Base-by-base conservation (phyloP, 2,888 invertebrate species). In the Plemyria rubiginata region DNA sequence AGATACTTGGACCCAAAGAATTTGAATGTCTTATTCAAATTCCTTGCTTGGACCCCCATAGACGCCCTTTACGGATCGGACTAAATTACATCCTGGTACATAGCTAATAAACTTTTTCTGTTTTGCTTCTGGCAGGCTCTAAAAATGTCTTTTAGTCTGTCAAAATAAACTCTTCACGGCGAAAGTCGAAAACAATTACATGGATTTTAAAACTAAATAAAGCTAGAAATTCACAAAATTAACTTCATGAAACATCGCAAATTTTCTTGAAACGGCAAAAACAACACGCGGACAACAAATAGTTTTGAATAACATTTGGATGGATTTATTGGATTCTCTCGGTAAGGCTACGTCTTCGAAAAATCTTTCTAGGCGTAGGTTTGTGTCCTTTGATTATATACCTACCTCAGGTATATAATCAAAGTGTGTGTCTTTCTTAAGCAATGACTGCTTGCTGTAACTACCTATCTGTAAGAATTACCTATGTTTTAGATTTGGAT, bases 281-380 rank as follows among this genome's bases (percentile, higher is more conserved):
- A 67, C 62, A 52, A 53, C 40, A 41, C n/a, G 48, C 28, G 16
- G 38, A 41, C 38, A 43, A 50, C 54, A 56, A 53, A 60, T 46
- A 41, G 28, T 36, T 60, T 32, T 28, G 29, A 41, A 53, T 61
- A 64, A 62, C 54, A 64, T 71, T 75, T 79, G 75, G 70, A 89
- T 90, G 90, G 89, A 87, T 78, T 86, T 83, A 78, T 80, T 87
- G 70, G 86, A 88, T 77, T 83, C 83, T 52, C 76, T 84, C 60
- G 87, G 89, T 88, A 78, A 81, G 78, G 29, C 12, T n/a, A 16
- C 16, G 16, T 43, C 36, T 7, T 4, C n/a, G 4, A 48, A 28
- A 1, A 46, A 12, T 3, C n/a, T 46, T 11, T 5, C 22, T 6
- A 32, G 9, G 15, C 13, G 8, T 6, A n/a, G n/a, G n/a, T n/a